phyloP scores from a whole-genome alignment of 2,113 vertebrate genomes.

The Corythornis cristatus region DNA sequence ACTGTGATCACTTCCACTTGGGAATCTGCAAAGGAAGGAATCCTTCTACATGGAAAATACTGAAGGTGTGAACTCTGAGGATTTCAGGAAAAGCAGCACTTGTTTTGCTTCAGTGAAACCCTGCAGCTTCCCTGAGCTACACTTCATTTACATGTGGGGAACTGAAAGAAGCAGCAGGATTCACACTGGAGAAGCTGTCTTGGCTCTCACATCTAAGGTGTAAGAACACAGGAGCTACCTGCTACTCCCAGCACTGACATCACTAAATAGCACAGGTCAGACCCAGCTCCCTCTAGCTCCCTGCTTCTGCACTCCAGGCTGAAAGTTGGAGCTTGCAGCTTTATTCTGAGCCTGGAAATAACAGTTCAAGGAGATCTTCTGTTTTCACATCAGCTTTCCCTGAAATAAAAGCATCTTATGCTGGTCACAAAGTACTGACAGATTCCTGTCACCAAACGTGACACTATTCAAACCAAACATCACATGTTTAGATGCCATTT shows the following conservation, averaged over 20 bases:
- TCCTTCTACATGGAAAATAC: not conserved
- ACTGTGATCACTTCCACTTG: not conserved
- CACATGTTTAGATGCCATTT: slow-evolving; percentile 22
- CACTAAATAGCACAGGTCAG: slow-evolving; percentile 48
- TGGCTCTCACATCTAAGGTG: slow-evolving; percentile 49
- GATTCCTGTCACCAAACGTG: slow-evolving; percentile 57
- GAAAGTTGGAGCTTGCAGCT: slow-evolving; percentile 37
- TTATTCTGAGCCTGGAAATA: slow-evolving; percentile 38
- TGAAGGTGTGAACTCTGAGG: not conserved
- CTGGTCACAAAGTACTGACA: slow-evolving; percentile 57
- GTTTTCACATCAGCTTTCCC: slow-evolving; percentile 31
- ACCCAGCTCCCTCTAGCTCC: slow-evolving; percentile 21
- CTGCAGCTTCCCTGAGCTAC: not conserved
- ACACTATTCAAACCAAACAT: slow-evolving; percentile 38
- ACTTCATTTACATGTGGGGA: slow-evolving; percentile 46
- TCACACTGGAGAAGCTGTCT: slow-evolving; percentile 28
- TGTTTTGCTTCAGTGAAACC: not conserved
- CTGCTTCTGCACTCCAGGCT: not conserved
- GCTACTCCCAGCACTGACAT: not conserved
- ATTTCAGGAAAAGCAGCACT: not conserved
- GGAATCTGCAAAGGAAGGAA: not conserved
- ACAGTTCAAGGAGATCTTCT: slow-evolving; percentile 37
- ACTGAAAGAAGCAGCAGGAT: not conserved
- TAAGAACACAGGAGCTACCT: slow-evolving; percentile 42
- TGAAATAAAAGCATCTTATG: slow-evolving; percentile 49